phyloP scores from a whole-genome alignment of 1,140 invertebrate species.

The Heliconius himera region DNA sequence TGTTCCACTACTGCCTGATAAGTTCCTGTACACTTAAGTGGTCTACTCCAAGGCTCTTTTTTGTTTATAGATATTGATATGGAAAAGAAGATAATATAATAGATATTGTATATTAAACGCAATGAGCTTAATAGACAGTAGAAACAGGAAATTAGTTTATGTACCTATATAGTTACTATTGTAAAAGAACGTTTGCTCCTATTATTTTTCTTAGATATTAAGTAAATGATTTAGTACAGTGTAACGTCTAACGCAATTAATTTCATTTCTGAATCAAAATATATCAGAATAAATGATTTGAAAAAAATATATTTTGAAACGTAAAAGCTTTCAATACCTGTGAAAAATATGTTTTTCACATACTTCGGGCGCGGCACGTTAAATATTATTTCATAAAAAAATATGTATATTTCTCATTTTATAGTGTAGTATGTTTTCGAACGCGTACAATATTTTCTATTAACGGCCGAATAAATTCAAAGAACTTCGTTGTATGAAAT shows the following conservation, averaged over 20 bases:
- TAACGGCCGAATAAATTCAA: background rate
- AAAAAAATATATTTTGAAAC: too few relatives aligned
- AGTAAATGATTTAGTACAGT: background rate
- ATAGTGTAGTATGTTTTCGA: background rate
- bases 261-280: too few relatives aligned
- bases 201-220: too few relatives aligned
- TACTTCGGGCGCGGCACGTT: too few relatives aligned
- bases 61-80: background rate
- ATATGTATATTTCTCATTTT: background rate
- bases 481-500: background rate
- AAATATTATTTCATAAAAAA: too few relatives aligned
- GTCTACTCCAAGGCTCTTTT: background rate
- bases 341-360: background rate
- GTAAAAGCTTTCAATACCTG: background rate
- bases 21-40: background rate
- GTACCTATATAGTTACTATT: background rate
- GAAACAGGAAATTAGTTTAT: background rate
- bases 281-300: too few relatives aligned
- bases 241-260: background rate
- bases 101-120: background rate
- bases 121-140: slow-evolving; percentile 6
- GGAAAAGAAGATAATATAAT: background rate
- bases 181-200: background rate
- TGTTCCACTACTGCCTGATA: slow-evolving; percentile 6
- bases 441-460: background rate